Evolutionary conservation across 2,888 invertebrate species (phyloP), one percentile per base, ranked within the genome.

Genomic region (Hirtodrosophila trivittata): DNA sequence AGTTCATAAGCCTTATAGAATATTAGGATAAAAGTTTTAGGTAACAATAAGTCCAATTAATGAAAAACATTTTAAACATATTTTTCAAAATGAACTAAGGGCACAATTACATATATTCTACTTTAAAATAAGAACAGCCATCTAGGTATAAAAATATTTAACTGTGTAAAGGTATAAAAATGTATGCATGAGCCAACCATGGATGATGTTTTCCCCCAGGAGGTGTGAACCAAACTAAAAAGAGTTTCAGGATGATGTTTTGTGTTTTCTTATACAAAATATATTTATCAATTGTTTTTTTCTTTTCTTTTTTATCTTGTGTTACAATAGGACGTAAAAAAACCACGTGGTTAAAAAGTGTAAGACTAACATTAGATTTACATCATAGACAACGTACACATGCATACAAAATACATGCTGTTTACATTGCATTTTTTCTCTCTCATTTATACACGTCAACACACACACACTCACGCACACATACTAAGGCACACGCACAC

Each of bases 211-310:
- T 21, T 21, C 18, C 5, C 18, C 18, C 18, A 21, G 3, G 5
- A 21, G 2, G 3, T 3, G 2, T 5, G 18, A n/a, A n/a, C 18
- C 18, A 21, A 21, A 21, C 5, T 14, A 16, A 42, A 46, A 62
- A 68, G 39, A 54, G n/a, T 28, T 35, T 25, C 18, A 49, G 4
- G 9, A 33, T 45, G 13, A 41, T 35, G 8, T 16, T 42, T 52
- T 8, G 28, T 39, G 28, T 55, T 74, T 70, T 71, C 49, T 72
- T 84, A 72, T 81, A 84, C 46, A 80, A 84, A 80, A 77, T 74
- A 81, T 80, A 71, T 77, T 77, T 66, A 69, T 57, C 62, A 69
- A 75, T 62, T 54, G 28, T 25, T 59, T 38, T 35, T 32, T 60
- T 18, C 26, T 51, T 37, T 42, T 33, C 6, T 41, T 63, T 8